Base-by-base conservation (phyloP, 2,888 invertebrate species). In the Caenorhabditis macrosperma region DNA sequence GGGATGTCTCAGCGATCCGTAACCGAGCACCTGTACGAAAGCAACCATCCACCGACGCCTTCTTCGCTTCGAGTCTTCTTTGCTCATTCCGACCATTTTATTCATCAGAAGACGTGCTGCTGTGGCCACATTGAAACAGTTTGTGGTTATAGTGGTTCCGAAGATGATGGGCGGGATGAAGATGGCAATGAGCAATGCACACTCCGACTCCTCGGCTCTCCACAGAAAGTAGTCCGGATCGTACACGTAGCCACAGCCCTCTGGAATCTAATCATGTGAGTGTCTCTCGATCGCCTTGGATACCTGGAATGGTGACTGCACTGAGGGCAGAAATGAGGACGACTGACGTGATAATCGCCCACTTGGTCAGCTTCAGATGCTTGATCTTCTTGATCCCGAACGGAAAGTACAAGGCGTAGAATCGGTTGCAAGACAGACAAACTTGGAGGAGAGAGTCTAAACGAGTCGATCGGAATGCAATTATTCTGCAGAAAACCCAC, bases 351-450 rank as follows among this genome's bases (percentile, higher is more conserved):
- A 24, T 24, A 12, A 57, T 57, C 3, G 22, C 57, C 35, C 38
- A 57, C 5, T 35, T 22, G 1, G 57, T 38, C 38, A 57, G 24
- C 10, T 22, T 2, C 3, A 57, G 1, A 22, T 24, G 15, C 15
- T 12, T 22, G 17, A 52, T 33, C 20, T 10, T 17, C 20, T 54
- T 66, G 28, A 26, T 22, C 24, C 54, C 41, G 52, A 66, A 52
- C 7, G 66, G 66, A 54, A 66, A 66, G 30, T 66, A 66, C 1
- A 66, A 22, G 7, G 30, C 38, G 41, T 41, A 66, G 30, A 54
- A 66, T 17, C 66, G 20, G n/a, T 66, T 66, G 66, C 38, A 66
- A 44, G 54, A 26, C 44, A 66, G 38, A 20, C 66, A 66, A 17
- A 54, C 54, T 52, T 66, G 66, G 0, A 38, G 20, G 12, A 66